Conservation (phyloP, 2,113 vertebrate species). For the Chloropsis hardwickii region DNA sequence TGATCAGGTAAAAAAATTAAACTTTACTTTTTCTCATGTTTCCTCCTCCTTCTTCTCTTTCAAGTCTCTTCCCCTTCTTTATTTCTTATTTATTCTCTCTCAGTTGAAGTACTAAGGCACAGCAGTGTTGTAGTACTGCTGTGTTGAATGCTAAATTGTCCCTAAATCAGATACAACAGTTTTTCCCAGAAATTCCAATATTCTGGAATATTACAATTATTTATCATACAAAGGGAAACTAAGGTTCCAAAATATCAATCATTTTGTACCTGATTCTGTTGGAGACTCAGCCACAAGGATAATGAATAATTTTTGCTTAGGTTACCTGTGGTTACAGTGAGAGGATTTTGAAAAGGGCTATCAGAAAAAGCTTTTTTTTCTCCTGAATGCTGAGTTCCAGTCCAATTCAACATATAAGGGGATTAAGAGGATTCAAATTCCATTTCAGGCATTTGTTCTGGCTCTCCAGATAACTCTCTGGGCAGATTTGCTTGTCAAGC, state of each 20-base stretch:
- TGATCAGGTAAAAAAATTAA: slow-evolving; percentile 83
- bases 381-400: slow-evolving; percentile 13
- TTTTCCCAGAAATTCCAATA: not conserved
- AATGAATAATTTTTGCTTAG: not conserved
- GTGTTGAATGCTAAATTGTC: not conserved
- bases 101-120: not conserved
- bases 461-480: slow-evolving; percentile 69
- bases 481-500: slow-evolving; percentile 66
- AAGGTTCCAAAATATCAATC: not conserved
- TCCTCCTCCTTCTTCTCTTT: not conserved
- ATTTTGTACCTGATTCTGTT: not conserved
- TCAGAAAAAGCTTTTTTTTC: slow-evolving; percentile 24
- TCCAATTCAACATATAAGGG: slow-evolving; percentile 69
- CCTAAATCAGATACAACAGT: not conserved
- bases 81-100: not conserved
- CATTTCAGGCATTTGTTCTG: slow-evolving; percentile 76
- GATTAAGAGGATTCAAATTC: slow-evolving; percentile 73
- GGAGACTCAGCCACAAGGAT: not conserved
- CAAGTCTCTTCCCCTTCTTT: not conserved
- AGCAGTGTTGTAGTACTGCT: not conserved
- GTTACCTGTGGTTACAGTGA: not conserved
- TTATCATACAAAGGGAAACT: not conserved
- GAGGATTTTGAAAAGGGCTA: not conserved
- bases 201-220: not conserved
- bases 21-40: not conserved